Evolutionary conservation across 2,113 vertebrate genomes (phyloP), one percentile per base, ranked within the genome.

Genomic region (Actenoides lindsayi): DNA sequence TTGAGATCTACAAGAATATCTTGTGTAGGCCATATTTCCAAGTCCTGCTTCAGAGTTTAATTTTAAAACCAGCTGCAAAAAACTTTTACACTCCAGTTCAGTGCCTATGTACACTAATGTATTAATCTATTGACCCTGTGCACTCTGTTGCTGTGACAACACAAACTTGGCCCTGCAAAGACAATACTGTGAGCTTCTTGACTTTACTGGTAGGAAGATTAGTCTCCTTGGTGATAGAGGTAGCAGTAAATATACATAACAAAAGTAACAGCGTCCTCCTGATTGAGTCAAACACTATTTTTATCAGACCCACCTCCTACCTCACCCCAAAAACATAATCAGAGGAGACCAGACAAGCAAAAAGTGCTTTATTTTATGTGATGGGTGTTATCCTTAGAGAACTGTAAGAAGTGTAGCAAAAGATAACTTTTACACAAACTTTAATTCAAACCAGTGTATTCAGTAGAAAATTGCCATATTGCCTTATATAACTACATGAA

Each of bases 151-250:
- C 97, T 98, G 97, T 97, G 97, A 98, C 97, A 98, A 97, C 96
- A 91, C 75, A 94, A 97, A 95, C 96, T 97, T 95, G 83, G 92
- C 91, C 94, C 82, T 95, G 87, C 83, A 88, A 91, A 97, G 97
- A 97, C 96, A 97, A 95, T 96, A 41, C 83, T 50, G 35, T 39
- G 87, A 96, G 93, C 94, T 97, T 96, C 98, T 97, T 96, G 95
- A 94, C 95, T 96, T 91, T 83, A n/a, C 80, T 96, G 89, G 96
- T 90, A 87, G 96, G 96, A 88, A 96, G 96, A 97, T 98, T 96
- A 96, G 90, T 98, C 93, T 98, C 98, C 98, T 96, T 98, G 97
- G 97, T 97, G 98, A 98, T 89, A 67, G 95, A 98, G 64, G 94
- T 87, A 96, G 96, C 86, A 94, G 95, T 94, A 97, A 97, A 97